Evolutionary conservation across 2,113 vertebrate species (phyloP), one percentile per base, ranked within the genome.

Genomic region (Hypomesus transpacificus): DNA sequence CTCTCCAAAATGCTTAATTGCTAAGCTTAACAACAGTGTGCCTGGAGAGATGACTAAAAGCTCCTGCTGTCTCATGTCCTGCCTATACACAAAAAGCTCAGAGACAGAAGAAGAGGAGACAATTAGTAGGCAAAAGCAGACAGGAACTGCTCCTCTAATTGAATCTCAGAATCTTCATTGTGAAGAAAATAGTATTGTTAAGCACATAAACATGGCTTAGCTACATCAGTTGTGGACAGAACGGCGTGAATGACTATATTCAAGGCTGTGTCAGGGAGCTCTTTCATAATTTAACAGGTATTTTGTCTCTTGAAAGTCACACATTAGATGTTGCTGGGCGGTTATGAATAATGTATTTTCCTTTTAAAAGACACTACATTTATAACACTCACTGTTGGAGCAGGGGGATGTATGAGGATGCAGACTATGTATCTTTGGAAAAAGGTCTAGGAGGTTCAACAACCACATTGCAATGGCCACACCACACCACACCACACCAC

Each of bases 31-130:
- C 66, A 65, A 75, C 69, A 61, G 58, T 24, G 72, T 58, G 59
- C 22, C n/a, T 46, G 66, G 22, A 46, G 63, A 75, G 50, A 28
- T 51, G 61, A 81, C 39, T 22, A 1, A 70, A 58, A 70, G 61
- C 70, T 67, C 65, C 54, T 67, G 69, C 34, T n/a, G 59, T 73
- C 77, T 76, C 20, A 75, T 82, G 80, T 84, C 79, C 82, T 82
- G 74, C 70, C 51, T 68, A 14, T 59, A 51, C 52, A 46, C 11
- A 59, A 61, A 62, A 31, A 58, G 13, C 22, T 4, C 16, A 3
- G 63, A 20, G 54, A 21, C 20, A 18, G 8, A 52, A 14, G 46
- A 4, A 66, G 46, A 16, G 21, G 1, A 5, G 17, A n/a, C 16
- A 56, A 8, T 18, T 16, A n/a, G n/a, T 16, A 56, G 53, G 53